A percentile compares a stretch with the other conserved stretches of the same genome.
phyloP scores from a whole-genome alignment of 1,140 invertebrate genomes.

The Danaus melanippus region DNA sequence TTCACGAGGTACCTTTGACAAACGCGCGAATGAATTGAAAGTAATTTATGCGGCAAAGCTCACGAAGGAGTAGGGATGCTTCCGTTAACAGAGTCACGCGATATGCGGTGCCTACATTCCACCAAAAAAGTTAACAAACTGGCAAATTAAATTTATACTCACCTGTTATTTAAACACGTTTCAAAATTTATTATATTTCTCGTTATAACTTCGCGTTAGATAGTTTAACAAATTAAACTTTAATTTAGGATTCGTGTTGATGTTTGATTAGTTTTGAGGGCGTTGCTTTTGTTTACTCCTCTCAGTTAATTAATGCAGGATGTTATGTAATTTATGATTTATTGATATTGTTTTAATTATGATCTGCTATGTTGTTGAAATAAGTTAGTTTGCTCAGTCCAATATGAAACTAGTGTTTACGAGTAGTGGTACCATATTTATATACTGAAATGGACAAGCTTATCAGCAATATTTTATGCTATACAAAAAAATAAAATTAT shows the following conservation, averaged over 20 bases:
- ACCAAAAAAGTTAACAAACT: conserved; percentile 61
- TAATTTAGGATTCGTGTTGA: conserved; percentile 9
- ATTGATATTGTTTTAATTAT: too few relatives aligned
- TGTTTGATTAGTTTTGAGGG: conserved; percentile 3
- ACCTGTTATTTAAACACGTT: conserved; percentile 41
- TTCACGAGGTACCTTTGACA: conserved; percentile 47
- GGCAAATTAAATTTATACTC: conserved; percentile 64
- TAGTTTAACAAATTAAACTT: conserved; percentile 16
- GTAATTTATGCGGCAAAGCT: conserved; percentile 62
- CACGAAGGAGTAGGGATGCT: conserved; percentile 47
- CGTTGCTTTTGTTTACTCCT: conserved; percentile 1
- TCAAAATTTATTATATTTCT: conserved; percentile 21
- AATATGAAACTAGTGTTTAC: too few relatives aligned
- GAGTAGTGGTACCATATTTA: too few relatives aligned
- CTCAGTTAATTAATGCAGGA: too few relatives aligned
- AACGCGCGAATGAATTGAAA: conserved; percentile 48
- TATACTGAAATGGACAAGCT: too few relatives aligned
- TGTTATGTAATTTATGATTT: too few relatives aligned
- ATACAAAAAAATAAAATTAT: too few relatives aligned
- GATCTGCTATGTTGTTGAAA: too few relatives aligned
- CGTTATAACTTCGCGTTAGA: conserved; percentile 15
- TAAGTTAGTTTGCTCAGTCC: too few relatives aligned
- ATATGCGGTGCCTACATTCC: conserved; percentile 63
- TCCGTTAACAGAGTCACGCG: conserved; percentile 28
- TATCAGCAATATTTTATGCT: too few relatives aligned